Evolutionary conservation across 2,888 invertebrate genomes (phyloP), one percentile per base, ranked within the genome.

Genomic region (Pollenia griseotomentosa): DNA sequence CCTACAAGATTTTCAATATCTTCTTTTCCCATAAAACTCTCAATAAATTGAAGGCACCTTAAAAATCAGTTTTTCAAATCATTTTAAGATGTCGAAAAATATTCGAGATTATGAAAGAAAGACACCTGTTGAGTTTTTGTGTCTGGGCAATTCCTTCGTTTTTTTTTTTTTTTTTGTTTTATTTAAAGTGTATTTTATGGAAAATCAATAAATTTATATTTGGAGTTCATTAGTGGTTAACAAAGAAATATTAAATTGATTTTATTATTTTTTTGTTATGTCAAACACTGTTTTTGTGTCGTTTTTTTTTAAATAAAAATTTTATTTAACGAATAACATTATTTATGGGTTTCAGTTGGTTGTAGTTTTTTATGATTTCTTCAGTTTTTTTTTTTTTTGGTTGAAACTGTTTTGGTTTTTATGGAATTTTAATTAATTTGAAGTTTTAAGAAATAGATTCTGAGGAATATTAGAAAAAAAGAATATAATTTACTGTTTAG

Each of bases 201-300:
- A 83, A 79, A 75, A 79, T 57, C 77, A 83, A 83, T 86, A 87
- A 87, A 83, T 87, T 84, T 84, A 53, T 84, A 84, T 87, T 78
- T 87, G 81, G 87, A 87, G 87, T 87, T 87, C 84, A 87, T 87
- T 87, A 87, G 87, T 81, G 86, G 44, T 66, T 61, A 59, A 81
- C 79, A 74, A 74, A 74, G 74, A 74, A 66, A 48, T 68, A 57
- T 73, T 73, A 73, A 78, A 57, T 77, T 74, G 55, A 73, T 81
- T 73, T 73, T 81, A 63, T 83, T 70, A 33, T 14, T 75, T 23
- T 80, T 16, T 63, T 63, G 33, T 33, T 6, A 6, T 66, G 66
- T 83, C 61, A 70, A 65, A 63, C 68, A 40, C 59, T 53, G n/a
- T 59, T 73, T 73, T 73, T 40, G 40, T 74, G 61, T 57, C 40